phyloP scores from a whole-genome alignment of 2,797 vertebrate genomes.

The Tolypeutes matacus region DNA sequence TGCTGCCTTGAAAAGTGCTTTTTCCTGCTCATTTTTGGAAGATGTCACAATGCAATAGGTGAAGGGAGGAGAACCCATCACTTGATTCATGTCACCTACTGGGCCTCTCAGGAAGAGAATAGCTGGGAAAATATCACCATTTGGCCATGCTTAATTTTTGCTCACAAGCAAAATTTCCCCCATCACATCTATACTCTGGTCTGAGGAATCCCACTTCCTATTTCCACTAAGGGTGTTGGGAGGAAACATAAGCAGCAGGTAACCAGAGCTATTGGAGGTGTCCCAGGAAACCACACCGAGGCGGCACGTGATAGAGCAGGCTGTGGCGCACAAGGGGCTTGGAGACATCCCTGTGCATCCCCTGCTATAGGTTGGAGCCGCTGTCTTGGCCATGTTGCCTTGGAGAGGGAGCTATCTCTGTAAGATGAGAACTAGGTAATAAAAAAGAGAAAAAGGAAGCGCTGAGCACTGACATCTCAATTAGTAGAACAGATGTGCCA shows the following conservation, averaged over 20 bases:
- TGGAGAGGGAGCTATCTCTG: not conserved
- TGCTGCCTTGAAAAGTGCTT: not conserved
- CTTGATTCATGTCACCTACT: not conserved
- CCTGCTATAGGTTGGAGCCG: not conserved
- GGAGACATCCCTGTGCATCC: not conserved
- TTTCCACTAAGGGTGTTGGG: not conserved
- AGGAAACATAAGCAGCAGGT: not conserved
- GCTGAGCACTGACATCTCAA: not conserved
- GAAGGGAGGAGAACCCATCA: not conserved
- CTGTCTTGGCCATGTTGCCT: not conserved
- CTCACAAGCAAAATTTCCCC: not conserved
- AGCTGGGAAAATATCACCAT: not conserved
- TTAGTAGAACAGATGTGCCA: not conserved
- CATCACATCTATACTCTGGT: not conserved
- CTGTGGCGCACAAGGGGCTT: fast-evolving
- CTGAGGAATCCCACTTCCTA: not conserved
- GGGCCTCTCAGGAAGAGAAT: not conserved
- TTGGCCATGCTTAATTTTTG: not conserved
- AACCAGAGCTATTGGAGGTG: not conserved
- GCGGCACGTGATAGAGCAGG: fast-evolving
- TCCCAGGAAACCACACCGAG: not conserved
- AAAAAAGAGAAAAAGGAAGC: not conserved
- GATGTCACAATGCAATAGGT: not conserved
- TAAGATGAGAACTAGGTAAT: not conserved
- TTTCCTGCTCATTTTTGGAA: not conserved